Conservation (phyloP, 2,888 invertebrate genomes). For the Nebria brevicollis region DNA sequence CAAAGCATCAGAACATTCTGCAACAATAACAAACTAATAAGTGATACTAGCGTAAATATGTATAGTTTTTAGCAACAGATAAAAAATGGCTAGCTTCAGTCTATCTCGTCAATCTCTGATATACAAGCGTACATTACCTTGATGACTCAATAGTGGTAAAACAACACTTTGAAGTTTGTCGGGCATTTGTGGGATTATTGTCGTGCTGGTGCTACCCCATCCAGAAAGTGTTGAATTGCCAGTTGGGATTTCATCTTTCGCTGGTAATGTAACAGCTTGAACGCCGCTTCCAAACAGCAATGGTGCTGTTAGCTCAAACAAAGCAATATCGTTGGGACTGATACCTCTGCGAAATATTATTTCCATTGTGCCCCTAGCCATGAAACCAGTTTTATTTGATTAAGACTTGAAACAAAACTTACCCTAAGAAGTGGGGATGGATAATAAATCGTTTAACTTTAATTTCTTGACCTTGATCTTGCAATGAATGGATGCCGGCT, state of each 20-base stretch:
- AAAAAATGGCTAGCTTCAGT: neutral
- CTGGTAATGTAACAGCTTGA: constrained; percentile 55
- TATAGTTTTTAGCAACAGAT: neutral
- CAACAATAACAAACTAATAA: constrained; percentile 44
- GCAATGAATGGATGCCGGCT: constrained; percentile 54
- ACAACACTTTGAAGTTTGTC: constrained; percentile 55
- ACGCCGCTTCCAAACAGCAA: constrained; percentile 54
- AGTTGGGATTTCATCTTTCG: constrained; percentile 48
- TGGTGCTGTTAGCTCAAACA: constrained; percentile 57
- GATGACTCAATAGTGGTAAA: constrained; percentile 55
- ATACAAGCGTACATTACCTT: constrained; percentile 42
- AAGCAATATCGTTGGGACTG: constrained; percentile 62
- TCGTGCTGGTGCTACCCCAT: constrained; percentile 56
- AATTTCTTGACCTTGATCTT: constrained; percentile 60
- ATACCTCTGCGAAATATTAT: constrained; percentile 51
- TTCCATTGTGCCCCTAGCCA: neutral
- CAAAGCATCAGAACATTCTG: constrained; percentile 63
- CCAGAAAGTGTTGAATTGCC: constrained; percentile 53
- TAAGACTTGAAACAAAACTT: constrained; percentile 46
- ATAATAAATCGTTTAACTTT: constrained; percentile 59
- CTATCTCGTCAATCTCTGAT: too few relatives aligned
- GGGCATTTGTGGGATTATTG: constrained; percentile 52
- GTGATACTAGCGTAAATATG: neutral
- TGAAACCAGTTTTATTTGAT: neutral
- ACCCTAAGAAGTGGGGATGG: constrained; percentile 66